These are phyloP conservation scores for Carduelis carduelis DNA, from an alignment of 2,797 vertebrate species.

Conservation along the genomic window DNA sequence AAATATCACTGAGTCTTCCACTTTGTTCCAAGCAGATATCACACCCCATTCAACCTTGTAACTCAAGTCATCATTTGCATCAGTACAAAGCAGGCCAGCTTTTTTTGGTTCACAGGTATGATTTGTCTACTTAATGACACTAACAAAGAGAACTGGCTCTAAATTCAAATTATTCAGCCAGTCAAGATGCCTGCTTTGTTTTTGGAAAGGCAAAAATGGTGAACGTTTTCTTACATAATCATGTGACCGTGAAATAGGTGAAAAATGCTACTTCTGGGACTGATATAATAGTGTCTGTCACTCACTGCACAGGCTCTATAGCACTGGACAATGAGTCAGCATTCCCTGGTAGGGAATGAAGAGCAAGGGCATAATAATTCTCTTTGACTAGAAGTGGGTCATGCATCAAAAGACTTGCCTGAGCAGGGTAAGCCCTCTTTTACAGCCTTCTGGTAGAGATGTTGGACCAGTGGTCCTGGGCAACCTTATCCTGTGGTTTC, in stretches of 20 bases:
- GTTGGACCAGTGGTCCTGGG: background rate
- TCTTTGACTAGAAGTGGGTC: background rate
- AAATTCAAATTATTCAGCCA: background rate
- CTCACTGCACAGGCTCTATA: background rate
- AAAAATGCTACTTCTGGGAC: background rate
- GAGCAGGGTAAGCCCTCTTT: background rate
- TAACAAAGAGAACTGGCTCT: background rate
- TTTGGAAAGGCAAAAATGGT: background rate
- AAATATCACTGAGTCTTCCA: background rate
- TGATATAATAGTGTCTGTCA: background rate
- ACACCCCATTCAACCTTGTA: accelerated
- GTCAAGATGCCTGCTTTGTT: background rate
- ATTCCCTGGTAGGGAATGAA: background rate
- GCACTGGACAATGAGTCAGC: background rate
- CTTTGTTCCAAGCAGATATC: background rate
- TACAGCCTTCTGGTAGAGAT: background rate
- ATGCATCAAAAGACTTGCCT: background rate
- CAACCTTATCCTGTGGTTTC: background rate
- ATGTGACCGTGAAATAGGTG: background rate
- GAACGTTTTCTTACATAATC: background rate
- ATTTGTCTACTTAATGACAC: background rate
- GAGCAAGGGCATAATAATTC: background rate
- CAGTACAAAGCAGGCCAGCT: background rate
- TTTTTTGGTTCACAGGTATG: background rate
- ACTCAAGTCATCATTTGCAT: background rate